Conservation (phyloP, 1,140 invertebrate genomes). For the Drosophila virilis region DNA sequence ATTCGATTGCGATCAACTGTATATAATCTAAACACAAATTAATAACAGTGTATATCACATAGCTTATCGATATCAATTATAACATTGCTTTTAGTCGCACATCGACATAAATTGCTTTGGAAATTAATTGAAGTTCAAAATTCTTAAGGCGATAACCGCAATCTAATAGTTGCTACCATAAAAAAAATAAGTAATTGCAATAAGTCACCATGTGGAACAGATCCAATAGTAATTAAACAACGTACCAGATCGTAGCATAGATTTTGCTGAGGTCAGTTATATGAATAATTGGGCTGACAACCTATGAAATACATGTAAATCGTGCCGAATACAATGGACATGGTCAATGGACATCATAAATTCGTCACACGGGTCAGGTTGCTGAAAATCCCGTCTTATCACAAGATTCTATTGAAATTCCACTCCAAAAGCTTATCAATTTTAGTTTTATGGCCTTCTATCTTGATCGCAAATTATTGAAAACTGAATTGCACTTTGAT, state of each 20-base stretch:
- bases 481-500: not conserved
- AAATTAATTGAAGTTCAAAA: conserved; percentile 14
- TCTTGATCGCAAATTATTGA: conserved; percentile 48
- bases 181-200: conserved; percentile 23
- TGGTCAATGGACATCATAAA: conserved; percentile 19
- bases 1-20: not conserved
- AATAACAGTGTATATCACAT: not conserved
- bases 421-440: conserved; percentile 48
- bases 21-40: not conserved
- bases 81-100: not conserved
- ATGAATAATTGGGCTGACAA: not conserved
- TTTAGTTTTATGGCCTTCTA: conserved; percentile 56
- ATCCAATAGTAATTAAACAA: not conserved
- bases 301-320: not conserved
- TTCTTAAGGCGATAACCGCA: conserved; percentile 8
- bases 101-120: too few species aligned
- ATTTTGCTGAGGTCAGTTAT: conserved; percentile 4
- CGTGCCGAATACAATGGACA: not conserved
- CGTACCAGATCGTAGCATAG: not conserved
- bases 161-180: not conserved
- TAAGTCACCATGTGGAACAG: not conserved
- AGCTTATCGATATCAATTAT: not conserved
- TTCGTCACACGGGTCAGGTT: not conserved
- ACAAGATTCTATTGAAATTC: not conserved
- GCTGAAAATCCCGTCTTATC: conserved; percentile 39